These are phyloP conservation scores for Sycophila sp. DNA, from an alignment of 1,140 invertebrate species.

Conservation along the genomic window DNA sequence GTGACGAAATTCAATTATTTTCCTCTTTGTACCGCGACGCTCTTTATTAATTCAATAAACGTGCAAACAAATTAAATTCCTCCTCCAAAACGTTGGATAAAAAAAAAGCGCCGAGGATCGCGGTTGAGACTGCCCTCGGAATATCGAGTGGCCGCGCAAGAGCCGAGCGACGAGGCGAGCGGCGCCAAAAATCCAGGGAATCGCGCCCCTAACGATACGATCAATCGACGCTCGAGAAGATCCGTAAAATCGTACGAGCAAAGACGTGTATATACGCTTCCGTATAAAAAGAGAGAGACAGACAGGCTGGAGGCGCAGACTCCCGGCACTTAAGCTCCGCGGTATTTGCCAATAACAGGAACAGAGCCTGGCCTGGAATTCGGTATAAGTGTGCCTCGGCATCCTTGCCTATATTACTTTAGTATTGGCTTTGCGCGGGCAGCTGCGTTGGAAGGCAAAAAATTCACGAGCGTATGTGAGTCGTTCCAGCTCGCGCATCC, in stretches of 20 bases:
- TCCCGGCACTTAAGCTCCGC: conserved; percentile 15
- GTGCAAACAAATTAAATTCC: conserved; percentile 22
- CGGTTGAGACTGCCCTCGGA: no score
- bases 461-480: conserved; percentile 44
- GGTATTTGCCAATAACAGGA: conserved; percentile 59
- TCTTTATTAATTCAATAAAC: conserved; percentile 1
- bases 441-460: no score
- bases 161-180: no score
- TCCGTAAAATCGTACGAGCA: background rate
- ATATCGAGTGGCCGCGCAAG: no score
- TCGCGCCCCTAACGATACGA: conserved; percentile 2
- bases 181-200: no score
- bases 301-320: background rate
- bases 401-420: conserved; percentile 57
- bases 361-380: conserved; percentile 53
- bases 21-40: background rate
- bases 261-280: no score
- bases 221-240: background rate
- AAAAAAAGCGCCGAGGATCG: background rate
- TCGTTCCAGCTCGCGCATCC: no score
- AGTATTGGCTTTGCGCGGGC: conserved; percentile 48
- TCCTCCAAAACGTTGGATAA: background rate
- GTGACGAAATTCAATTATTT: conserved; percentile 9
- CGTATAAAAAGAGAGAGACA: no score
- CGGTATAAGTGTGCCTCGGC: conserved; percentile 52